A percentile compares a stretch with the other conserved stretches of the same genome.
These are phyloP conservation scores for Periophthalmus magnuspinnatus DNA, from an alignment of 2,797 vertebrate species.

Conservation along the genomic window DNA sequence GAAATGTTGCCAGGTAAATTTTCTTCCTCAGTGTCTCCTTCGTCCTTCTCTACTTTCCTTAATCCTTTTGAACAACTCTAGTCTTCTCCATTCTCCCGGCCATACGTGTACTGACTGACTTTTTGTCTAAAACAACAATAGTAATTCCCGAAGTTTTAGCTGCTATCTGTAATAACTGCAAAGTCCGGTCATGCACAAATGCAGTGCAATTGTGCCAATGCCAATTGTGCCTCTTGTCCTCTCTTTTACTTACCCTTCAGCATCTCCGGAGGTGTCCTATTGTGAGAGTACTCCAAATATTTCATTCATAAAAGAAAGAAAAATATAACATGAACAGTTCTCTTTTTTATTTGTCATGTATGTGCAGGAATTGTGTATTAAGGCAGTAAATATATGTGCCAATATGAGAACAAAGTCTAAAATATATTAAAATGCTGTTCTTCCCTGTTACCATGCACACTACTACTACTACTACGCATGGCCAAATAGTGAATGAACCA, in stretches of 20 bases:
- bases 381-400: background rate
- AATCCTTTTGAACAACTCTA: constrained; percentile 23
- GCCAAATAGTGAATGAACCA: constrained; percentile 24
- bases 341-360: constrained; percentile 21
- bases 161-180: constrained; percentile 50
- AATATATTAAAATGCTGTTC: background rate
- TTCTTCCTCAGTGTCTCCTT: constrained; percentile 30
- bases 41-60: constrained; percentile 29
- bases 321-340: constrained; percentile 31
- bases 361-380: constrained; percentile 3
- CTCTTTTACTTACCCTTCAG: constrained; percentile 31
- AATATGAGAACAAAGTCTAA: background rate
- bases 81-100: constrained; percentile 42
- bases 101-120: constrained; percentile 30
- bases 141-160: constrained; percentile 29
- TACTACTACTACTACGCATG: constrained; percentile 6
- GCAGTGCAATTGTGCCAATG: constrained; percentile 67
- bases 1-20: constrained; percentile 60
- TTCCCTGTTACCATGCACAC: constrained; percentile 6
- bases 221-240: constrained; percentile 44
- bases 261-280: constrained; percentile 35
- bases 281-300: constrained; percentile 31
- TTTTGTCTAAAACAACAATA: constrained; percentile 17
- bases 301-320: constrained; percentile 30
- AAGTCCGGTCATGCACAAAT: constrained; percentile 75